Percentiles rank a stretch among this genome's conserved stretches.
Evolutionary conservation across 2,888 invertebrate genomes (phyloP).

Genomic region (Pollenia angustigena): DNA sequence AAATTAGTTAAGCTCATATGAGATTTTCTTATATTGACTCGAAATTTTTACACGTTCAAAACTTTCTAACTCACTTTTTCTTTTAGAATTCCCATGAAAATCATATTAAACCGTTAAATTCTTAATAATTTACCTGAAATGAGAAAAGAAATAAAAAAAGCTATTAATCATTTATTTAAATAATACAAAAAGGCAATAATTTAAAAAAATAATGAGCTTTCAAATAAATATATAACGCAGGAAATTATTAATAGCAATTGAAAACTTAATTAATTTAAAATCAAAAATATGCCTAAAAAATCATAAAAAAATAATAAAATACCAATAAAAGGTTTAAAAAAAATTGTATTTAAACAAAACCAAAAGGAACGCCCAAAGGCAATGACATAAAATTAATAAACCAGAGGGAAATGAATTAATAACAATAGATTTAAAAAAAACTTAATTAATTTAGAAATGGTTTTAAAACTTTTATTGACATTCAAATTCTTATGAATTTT

Average conservation of each 20-base stretch:
- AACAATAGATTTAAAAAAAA: background rate
- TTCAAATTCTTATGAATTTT: no score
- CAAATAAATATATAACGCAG: constrained; percentile 29
- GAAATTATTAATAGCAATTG: constrained; percentile 9
- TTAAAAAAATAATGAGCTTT: constrained; percentile 42
- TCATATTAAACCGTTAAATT: no score
- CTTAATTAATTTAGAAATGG: background rate
- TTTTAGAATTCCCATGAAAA: no score
- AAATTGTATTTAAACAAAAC: background rate
- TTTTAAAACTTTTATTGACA: no score
- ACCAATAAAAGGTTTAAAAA: constrained; percentile 22
- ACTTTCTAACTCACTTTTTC: no score
- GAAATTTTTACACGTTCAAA: no score
- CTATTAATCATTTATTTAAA: constrained; percentile 48
- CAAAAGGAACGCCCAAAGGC: constrained; percentile 16
- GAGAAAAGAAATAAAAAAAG: constrained; percentile 5
- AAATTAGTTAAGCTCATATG: no score
- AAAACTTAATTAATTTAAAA: constrained; percentile 25
- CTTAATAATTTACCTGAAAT: constrained; percentile 58
- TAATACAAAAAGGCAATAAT: constrained; percentile 33
- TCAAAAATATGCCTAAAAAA: constrained; percentile 22
- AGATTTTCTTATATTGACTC: no score
- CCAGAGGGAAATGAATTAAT: background rate
- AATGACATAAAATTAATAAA: constrained; percentile 30
- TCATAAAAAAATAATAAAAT: background rate